phyloP scores from a whole-genome alignment of 2,113 vertebrate genomes.

The Brachionichthys hirsutus region DNA sequence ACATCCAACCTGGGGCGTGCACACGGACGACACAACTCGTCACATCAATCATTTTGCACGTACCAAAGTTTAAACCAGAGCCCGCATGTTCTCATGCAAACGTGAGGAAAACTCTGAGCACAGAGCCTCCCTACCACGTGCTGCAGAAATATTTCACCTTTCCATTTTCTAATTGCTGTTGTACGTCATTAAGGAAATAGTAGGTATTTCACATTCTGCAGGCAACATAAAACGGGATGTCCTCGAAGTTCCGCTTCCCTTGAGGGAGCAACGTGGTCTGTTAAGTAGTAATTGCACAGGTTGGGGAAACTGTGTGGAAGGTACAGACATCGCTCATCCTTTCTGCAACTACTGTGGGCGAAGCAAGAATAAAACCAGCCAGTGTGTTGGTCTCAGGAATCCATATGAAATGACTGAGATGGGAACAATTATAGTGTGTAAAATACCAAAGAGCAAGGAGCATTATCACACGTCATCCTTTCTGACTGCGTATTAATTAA shows the following conservation, averaged over 20 bases:
- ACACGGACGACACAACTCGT: slow-evolving; percentile 57
- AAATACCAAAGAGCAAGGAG: neutral
- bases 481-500: slow-evolving; percentile 15
- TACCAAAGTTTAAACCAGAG: slow-evolving; percentile 44
- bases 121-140: too few species aligned
- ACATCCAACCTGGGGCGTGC: slow-evolving; percentile 60
- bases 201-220: too few species aligned
- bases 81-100: slow-evolving; percentile 16
- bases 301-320: slow-evolving; percentile 15
- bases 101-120: neutral
- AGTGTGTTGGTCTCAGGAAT: neutral
- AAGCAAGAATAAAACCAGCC: neutral
- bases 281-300: slow-evolving; percentile 31
- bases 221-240: slow-evolving; percentile 49
- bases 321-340: slow-evolving; percentile 8
- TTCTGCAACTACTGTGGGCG: neutral
- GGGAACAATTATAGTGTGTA: slow-evolving; percentile 41
- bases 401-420: neutral
- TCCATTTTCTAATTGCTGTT: neutral
- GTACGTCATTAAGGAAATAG: too few species aligned
- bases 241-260: slow-evolving; percentile 50
- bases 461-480: neutral
- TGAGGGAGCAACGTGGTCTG: slow-evolving; percentile 32
- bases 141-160: too few species aligned
- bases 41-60: slow-evolving; percentile 60